phyloP scores from a whole-genome alignment of 2,797 vertebrate genomes.

The Huso huso region DNA sequence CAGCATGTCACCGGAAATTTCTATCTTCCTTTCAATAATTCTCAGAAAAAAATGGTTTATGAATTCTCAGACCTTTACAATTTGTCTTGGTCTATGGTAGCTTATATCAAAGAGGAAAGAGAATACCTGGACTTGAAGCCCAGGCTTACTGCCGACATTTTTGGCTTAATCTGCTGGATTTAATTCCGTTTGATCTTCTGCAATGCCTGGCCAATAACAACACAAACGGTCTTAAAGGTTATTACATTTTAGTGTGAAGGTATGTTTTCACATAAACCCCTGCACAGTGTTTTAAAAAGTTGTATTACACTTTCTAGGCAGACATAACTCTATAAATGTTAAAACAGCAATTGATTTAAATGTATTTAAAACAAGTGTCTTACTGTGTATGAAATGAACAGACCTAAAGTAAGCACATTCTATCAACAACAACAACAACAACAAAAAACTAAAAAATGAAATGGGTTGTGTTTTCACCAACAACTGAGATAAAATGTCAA shows the following conservation, averaged over 20 bases:
- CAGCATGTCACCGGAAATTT: no score
- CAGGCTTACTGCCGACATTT: conserved; percentile 55
- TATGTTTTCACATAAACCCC: conserved; percentile 65
- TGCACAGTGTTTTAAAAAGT: conserved; percentile 51
- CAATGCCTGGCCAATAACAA: conserved; percentile 60
- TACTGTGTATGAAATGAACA: no score
- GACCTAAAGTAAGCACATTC: no score
- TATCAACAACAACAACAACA: no score
- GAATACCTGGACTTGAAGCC: conserved; percentile 60
- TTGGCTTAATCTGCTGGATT: conserved; percentile 61
- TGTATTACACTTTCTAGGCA: conserved; percentile 48
- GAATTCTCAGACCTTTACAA: no score
- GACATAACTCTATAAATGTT: conserved; percentile 50
- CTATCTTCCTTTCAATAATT: no score
- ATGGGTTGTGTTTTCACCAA: no score
- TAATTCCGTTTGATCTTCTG: conserved; percentile 61
- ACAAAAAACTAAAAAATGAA: no score
- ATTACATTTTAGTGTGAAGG: conserved; percentile 66
- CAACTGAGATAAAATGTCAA: no score
- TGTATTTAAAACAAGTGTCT: no score
- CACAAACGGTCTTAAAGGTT: conserved; percentile 63
- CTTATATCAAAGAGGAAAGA: conserved; percentile 57
- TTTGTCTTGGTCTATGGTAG: conserved; percentile 12
- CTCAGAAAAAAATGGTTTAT: no score
- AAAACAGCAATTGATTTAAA: conserved; percentile 28